Conservation (phyloP, 64 coral and sea anemone species). For the Pocillopora damicornis region DNA sequence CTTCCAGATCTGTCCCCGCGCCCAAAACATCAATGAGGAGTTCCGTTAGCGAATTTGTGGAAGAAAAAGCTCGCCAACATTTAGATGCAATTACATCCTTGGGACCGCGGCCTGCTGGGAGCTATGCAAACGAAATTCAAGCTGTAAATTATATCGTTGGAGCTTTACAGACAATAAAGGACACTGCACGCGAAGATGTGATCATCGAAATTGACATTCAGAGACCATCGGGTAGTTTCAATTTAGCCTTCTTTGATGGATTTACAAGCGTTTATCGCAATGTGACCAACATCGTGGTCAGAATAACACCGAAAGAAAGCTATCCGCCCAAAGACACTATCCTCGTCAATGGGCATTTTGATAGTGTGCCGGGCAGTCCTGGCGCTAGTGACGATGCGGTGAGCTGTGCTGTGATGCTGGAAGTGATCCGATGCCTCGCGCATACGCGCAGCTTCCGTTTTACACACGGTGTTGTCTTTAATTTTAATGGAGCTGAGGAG, state of each 20-base stretch:
- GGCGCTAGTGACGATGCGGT: slow-evolving; percentile 93
- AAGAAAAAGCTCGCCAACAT: slow-evolving; percentile 79
- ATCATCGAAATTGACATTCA: slow-evolving; percentile 76
- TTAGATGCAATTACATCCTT: slow-evolving; percentile 78
- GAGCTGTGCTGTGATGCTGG: slow-evolving; percentile 94
- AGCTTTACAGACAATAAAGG: slow-evolving; percentile 50
- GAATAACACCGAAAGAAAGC: slow-evolving; percentile 59
- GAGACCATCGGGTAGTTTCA: slow-evolving; percentile 64
- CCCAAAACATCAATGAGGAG: slow-evolving; percentile 46
- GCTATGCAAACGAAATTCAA: slow-evolving; percentile 85
- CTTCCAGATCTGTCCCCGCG: slow-evolving; percentile 56
- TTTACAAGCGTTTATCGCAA: slow-evolving; percentile 78
- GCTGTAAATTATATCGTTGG: slow-evolving; percentile 77
- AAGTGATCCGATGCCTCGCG: slow-evolving; percentile 75
- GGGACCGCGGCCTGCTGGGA: slow-evolving; percentile 82
- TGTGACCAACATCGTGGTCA: slow-evolving; percentile 81
- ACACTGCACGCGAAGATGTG: slow-evolving; percentile 45
- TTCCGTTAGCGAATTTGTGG: slow-evolving; percentile 69
- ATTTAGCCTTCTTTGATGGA: slow-evolving; percentile 60
- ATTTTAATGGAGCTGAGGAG: slow-evolving; percentile 98
- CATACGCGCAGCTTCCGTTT: slow-evolving; percentile 46
- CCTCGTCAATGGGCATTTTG: slow-evolving; percentile 91
- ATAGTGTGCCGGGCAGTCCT: slow-evolving; percentile 71
- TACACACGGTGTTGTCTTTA: slow-evolving; percentile 70
- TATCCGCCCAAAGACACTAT: slow-evolving; percentile 69